Conservation (phyloP, 92 coral and sea anemone genomes). For the Umimayanthus kanabou region DNA sequence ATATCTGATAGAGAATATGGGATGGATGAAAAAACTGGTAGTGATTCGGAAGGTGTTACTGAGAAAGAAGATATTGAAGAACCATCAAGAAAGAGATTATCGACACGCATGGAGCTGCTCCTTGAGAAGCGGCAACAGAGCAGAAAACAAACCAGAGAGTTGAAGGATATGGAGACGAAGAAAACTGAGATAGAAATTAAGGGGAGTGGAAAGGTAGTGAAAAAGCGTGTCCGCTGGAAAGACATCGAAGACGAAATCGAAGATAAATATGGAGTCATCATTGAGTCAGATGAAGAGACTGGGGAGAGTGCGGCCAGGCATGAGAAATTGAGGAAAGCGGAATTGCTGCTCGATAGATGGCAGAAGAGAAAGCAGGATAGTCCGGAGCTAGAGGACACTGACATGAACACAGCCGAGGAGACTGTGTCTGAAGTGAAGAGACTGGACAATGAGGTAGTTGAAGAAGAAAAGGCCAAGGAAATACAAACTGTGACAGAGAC, state of each 20-base stretch:
- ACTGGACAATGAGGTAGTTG: neutral
- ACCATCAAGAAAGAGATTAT: neutral
- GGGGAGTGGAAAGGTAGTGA: neutral
- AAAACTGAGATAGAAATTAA: neutral
- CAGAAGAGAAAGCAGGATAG: neutral
- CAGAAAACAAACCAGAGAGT: neutral
- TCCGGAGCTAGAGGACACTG: neutral
- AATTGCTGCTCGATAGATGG: slow-evolving; percentile 36
- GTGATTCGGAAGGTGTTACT: neutral
- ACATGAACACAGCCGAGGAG: neutral
- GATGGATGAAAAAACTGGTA: neutral
- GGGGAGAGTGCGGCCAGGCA: slow-evolving; percentile 3
- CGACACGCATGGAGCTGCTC: slow-evolving; percentile 31
- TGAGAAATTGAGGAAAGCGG: slow-evolving; percentile 19
- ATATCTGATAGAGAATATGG: neutral
- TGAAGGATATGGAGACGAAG: neutral
- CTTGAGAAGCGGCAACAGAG: slow-evolving; percentile 31
- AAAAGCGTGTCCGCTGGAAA: slow-evolving; percentile 40
- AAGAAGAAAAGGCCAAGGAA: neutral
- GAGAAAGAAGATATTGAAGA: neutral
- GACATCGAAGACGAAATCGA: slow-evolving; percentile 33
- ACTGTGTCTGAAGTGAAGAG: neutral
- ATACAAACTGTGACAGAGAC: neutral
- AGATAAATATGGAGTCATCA: slow-evolving; percentile 12
- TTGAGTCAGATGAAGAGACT: neutral